Evolutionary conservation across 2,113 vertebrate species (phyloP), one percentile per base, ranked within the genome.

Genomic region (Siniperca chuatsi): DNA sequence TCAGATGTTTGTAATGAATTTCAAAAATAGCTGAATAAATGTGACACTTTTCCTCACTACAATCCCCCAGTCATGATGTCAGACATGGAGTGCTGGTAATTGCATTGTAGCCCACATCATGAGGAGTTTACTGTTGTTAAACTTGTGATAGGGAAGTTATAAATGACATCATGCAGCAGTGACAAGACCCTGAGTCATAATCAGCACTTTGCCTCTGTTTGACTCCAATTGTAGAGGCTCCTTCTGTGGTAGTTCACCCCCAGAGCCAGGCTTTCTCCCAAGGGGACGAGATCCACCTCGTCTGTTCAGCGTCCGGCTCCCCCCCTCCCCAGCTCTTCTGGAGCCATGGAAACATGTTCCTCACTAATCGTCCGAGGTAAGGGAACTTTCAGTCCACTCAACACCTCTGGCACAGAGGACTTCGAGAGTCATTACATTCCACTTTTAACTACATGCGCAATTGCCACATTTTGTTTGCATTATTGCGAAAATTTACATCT

Each of bases 241-340:
- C 97, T 0, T 94, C 94, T 85, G 96, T 98, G 91, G 94, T 88
- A 86, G 95, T 98, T 20, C 92, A 93, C 0, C 89, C 96, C 78
- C 92, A 91, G 52, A 95, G 93, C 23, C 95, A 93, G 93, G 91
- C 16, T 1, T 97, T 98, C 85, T 89, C 96, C 75, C 93, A 93
- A 72, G 97, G 97, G 58, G 90, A 93, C 68, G 97, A 97, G 85
- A 94, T 98, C 87, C 90, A 42, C 84, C 90, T 98, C 65, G 94
- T 93, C 95, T 98, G 98, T 92, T 95, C 94, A 0, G 95, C 95
- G 0, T 93, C 96, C 6, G 97, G 97, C 4, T 94, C 96, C 64
- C 97, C 97, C 3, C 60, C 7, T 0, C 97, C 97, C 23, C 93
- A 61, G 80, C 85, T 90, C 79, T 81, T 89, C 89, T 98, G 98